phyloP scores from a whole-genome alignment of 2,888 invertebrate species.

The Nemapogon koenigi region DNA sequence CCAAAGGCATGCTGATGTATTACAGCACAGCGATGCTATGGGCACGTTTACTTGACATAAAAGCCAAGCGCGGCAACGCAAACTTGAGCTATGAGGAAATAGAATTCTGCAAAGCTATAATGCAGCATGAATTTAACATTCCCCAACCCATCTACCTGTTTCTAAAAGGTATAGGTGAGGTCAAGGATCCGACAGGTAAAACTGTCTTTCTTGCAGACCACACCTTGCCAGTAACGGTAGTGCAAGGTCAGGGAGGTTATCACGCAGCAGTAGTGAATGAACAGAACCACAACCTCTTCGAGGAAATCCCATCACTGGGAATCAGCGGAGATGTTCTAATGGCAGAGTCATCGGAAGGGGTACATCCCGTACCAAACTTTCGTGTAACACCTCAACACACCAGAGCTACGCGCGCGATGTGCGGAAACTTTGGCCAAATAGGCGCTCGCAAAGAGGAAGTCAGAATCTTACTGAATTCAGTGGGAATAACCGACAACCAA shows the following conservation, averaged over 20 bases:
- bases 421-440: constrained; percentile 9
- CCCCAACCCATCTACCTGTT: constrained; percentile 22
- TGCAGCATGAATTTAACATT: constrained; percentile 21
- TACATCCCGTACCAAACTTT: constrained; percentile 24
- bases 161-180: constrained; percentile 19
- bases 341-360: constrained; percentile 21
- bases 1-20: constrained; percentile 20
- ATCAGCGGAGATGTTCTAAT: constrained; percentile 26
- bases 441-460: constrained; percentile 8
- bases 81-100: constrained; percentile 21
- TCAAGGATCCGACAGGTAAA: constrained; percentile 17
- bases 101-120: constrained; percentile 19
- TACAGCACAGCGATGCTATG: constrained; percentile 18
- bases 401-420: constrained; percentile 9
- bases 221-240: constrained; percentile 19
- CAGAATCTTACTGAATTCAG: not conserved
- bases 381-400: constrained; percentile 10
- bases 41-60: constrained; percentile 17
- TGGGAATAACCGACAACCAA: not conserved
- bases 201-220: constrained; percentile 20
- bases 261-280: constrained; percentile 20
- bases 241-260: constrained; percentile 23
- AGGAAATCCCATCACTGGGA: constrained; percentile 24
- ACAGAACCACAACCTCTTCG: constrained; percentile 24
- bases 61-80: constrained; percentile 20